Conservation (phyloP, 2,888 invertebrate species). For the Dimorphilus gyrociliatus region DNA sequence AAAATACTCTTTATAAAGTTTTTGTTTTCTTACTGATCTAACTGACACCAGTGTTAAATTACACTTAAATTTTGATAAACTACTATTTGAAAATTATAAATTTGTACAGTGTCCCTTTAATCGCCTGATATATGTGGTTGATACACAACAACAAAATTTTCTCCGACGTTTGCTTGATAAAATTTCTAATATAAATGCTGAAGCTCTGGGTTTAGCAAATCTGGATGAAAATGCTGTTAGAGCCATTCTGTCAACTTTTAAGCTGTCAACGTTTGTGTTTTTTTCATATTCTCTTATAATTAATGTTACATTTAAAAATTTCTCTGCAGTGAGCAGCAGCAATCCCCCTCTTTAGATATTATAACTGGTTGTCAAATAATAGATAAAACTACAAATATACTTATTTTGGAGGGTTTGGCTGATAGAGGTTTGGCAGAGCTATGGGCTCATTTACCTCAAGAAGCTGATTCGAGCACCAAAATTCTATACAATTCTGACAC, state of each 20-base stretch:
- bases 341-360: slow-evolving; percentile 24
- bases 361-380: slow-evolving; percentile 35
- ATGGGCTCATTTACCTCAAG: slow-evolving; percentile 24
- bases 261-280: slow-evolving; percentile 28
- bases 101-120: slow-evolving; percentile 29
- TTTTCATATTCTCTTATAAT: neutral
- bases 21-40: too few relatives aligned
- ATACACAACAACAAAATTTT: slow-evolving; percentile 21
- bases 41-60: too few relatives aligned
- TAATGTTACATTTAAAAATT: neutral
- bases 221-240: slow-evolving; percentile 29
- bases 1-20: too few relatives aligned
- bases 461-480: slow-evolving; percentile 19
- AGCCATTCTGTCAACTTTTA: slow-evolving; percentile 33
- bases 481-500: slow-evolving; percentile 33
- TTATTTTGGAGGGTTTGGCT: slow-evolving; percentile 31
- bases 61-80: too few relatives aligned
- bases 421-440: slow-evolving; percentile 20
- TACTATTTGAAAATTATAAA: too few relatives aligned
- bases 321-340: slow-evolving; percentile 25
- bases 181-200: slow-evolving; percentile 25
- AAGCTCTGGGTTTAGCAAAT: slow-evolving; percentile 23
- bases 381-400: slow-evolving; percentile 27
- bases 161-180: slow-evolving; percentile 20
- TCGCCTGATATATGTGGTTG: slow-evolving; percentile 28